A percentile compares a stretch with the other conserved stretches of the same genome.
Conservation (phyloP, 2,888 invertebrate genomes). For the Xestia sexstrigata region DNA sequence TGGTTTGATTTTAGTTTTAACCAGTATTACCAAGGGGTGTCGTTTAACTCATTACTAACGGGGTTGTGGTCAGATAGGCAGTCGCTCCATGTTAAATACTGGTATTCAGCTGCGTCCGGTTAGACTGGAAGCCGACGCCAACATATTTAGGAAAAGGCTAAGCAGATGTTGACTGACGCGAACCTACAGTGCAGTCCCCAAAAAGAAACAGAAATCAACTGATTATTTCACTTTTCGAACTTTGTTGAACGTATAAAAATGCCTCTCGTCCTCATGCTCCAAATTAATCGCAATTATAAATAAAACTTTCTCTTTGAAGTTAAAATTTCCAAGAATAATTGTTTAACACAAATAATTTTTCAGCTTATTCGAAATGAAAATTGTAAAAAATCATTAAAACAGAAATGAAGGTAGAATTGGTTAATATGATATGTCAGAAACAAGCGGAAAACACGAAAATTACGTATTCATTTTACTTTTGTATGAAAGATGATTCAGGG, state of each 20-base stretch:
- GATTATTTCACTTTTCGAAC: neutral
- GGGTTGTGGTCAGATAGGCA: neutral
- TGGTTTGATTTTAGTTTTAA: neutral
- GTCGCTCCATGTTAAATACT: too few species aligned
- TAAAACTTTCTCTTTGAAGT: slow-evolving; percentile 6
- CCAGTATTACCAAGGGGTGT: too few species aligned
- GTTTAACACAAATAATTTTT: too few species aligned
- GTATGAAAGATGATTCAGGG: too few species aligned
- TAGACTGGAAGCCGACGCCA: too few species aligned
- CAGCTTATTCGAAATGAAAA: neutral
- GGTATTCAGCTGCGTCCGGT: too few species aligned
- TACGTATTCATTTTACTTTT: neutral
- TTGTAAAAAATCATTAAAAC: neutral
- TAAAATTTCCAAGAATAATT: neutral
- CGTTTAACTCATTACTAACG: neutral
- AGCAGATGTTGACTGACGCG: too few species aligned
- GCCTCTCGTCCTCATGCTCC: neutral
- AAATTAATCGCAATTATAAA: neutral
- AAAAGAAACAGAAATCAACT: neutral
- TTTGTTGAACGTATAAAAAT: neutral
- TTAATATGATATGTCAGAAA: neutral
- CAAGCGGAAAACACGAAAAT: neutral
- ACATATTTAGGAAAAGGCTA: too few species aligned
- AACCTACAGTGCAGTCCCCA: neutral
- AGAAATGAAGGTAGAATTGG: neutral